These are phyloP conservation scores for Taenaris catops DNA, from an alignment of 2,888 invertebrate species.

Conservation along the genomic window DNA sequence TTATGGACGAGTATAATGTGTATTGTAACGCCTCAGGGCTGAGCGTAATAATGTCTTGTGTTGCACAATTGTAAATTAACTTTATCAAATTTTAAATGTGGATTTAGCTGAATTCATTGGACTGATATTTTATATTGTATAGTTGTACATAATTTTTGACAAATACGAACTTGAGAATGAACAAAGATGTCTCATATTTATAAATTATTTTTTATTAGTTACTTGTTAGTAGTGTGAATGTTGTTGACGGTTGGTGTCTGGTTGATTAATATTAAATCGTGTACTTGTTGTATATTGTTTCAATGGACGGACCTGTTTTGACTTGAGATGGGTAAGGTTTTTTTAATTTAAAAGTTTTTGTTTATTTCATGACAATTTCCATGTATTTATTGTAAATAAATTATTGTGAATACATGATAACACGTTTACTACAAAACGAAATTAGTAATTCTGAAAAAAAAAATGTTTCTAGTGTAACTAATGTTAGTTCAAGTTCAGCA, in stretches of 20 bases:
- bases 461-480: too few relatives aligned
- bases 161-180: conserved; percentile 60
- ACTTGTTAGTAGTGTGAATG: conserved; percentile 45
- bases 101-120: conserved; percentile 47
- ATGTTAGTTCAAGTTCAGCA: too few relatives aligned
- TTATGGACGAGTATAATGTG: too few relatives aligned
- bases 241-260: conserved; percentile 55
- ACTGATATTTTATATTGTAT: conserved; percentile 50
- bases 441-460: too few relatives aligned
- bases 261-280: conserved; percentile 61
- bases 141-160: conserved; percentile 61
- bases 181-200: conserved; percentile 71
- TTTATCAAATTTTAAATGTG: conserved; percentile 26
- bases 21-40: conserved; percentile 34
- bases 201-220: conserved; percentile 53
- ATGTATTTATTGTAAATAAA: too few relatives aligned
- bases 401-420: too few relatives aligned
- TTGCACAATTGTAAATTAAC: conserved; percentile 32
- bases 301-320: conserved; percentile 28
- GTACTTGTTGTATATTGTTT: conserved; percentile 33
- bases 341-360: too few relatives aligned
- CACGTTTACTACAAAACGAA: too few relatives aligned
- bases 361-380: too few relatives aligned
- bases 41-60: conserved; percentile 37
- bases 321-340: too few relatives aligned